Conservation (phyloP, 2,888 invertebrate genomes). For the Melinaea menophilus region DNA sequence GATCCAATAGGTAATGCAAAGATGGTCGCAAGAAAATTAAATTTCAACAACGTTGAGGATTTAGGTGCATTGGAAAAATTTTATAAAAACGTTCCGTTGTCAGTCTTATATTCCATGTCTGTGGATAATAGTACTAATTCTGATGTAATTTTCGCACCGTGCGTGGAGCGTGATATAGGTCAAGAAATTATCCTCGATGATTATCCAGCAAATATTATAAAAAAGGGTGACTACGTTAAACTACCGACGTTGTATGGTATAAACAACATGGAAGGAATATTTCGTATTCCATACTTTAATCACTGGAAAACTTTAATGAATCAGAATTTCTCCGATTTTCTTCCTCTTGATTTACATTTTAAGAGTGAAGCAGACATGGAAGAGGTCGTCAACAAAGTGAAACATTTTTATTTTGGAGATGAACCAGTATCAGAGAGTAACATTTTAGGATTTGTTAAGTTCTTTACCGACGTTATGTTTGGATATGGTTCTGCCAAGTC, state of each 20-base stretch:
- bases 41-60: constrained; percentile 40
- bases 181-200: constrained; percentile 40
- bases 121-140: constrained; percentile 29
- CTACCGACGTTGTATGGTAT: constrained; percentile 45
- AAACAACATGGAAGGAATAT: constrained; percentile 41
- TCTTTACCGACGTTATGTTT: constrained; percentile 53
- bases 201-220: constrained; percentile 41
- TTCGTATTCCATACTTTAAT: constrained; percentile 32
- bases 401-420: constrained; percentile 41
- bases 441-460: constrained; percentile 44
- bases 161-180: constrained; percentile 38
- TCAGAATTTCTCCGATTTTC: constrained; percentile 45
- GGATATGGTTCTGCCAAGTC: constrained; percentile 39
- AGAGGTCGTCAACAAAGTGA: constrained; percentile 38
- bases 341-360: constrained; percentile 47
- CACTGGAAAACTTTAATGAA: constrained; percentile 43
- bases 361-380: constrained; percentile 39
- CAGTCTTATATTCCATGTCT: constrained; percentile 32
- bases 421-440: constrained; percentile 35
- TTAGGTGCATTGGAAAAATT: constrained; percentile 44
- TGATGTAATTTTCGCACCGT: constrained; percentile 33
- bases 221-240: constrained; percentile 37
- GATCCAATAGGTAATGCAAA: constrained; percentile 47
- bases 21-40: constrained; percentile 38
- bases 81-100: constrained; percentile 40